Conservation (phyloP, 2,113 vertebrate species). For the Pica pica region DNA sequence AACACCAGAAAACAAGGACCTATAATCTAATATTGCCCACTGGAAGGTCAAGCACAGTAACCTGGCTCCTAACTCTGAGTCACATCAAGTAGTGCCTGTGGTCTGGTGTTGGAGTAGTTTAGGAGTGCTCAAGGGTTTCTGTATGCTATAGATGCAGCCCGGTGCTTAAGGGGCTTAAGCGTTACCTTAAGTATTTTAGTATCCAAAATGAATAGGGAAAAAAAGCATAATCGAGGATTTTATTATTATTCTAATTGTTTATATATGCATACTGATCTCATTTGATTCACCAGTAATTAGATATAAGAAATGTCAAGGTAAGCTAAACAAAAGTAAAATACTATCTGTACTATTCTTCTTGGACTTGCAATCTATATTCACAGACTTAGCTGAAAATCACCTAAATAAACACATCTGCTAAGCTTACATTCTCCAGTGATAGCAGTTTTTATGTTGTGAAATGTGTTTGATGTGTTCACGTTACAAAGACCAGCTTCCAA, state of each 20-base stretch:
- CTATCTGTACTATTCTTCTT: not conserved
- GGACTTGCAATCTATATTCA: not conserved
- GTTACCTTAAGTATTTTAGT: not conserved
- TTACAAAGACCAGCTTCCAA: constrained; percentile 53
- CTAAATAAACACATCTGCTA: constrained; percentile 59
- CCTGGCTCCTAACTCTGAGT: not conserved
- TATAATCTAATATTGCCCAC: not conserved
- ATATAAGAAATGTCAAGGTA: not conserved
- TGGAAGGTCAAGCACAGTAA: not conserved
- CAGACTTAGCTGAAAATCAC: constrained; percentile 9
- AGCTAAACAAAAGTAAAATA: constrained; percentile 12
- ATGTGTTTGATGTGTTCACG: constrained; percentile 35
- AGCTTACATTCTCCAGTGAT: constrained; percentile 50
- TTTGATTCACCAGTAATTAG: not conserved
- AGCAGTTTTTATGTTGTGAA: constrained; percentile 39
- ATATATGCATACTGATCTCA: not conserved
- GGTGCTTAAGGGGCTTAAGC: not conserved
- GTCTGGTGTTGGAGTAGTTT: not conserved
- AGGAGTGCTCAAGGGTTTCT: not conserved
- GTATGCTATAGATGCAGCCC: not conserved
- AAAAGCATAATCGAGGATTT: not conserved
- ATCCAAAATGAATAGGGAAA: not conserved
- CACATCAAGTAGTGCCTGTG: not conserved
- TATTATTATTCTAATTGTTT: not conserved
- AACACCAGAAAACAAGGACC: not conserved